Conservation (phyloP, 2,797 vertebrate species). For the Eulemur albifrons region DNA sequence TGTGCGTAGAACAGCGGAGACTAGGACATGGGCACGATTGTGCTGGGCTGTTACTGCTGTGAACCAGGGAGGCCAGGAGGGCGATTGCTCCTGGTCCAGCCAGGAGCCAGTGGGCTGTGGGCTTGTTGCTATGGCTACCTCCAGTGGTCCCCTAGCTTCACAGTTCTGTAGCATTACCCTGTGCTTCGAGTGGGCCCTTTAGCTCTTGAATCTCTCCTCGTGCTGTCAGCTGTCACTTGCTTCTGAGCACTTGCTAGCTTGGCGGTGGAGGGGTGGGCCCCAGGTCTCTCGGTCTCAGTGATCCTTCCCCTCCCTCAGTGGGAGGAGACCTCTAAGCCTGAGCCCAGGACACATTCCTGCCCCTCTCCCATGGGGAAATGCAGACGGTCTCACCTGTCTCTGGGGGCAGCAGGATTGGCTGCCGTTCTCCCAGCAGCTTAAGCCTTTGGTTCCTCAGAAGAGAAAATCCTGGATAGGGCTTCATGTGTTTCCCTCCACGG, state of each 20-base stretch:
- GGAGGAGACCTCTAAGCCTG: neutral
- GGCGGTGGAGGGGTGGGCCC: neutral
- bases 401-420: neutral
- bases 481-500: neutral
- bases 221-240: too few relatives aligned
- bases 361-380: too few relatives aligned
- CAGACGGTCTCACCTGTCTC: neutral
- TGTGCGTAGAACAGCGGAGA: neutral
- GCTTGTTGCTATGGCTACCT: neutral
- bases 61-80: neutral
- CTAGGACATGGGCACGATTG: neutral
- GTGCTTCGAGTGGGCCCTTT: neutral
- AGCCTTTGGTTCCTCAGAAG: neutral
- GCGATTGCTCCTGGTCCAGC: too few relatives aligned
- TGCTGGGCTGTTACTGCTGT: neutral
- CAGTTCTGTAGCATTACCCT: neutral
- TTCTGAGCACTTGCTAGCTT: neutral
- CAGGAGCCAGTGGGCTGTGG: neutral
- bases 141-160: neutral
- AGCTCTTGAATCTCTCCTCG: fast-evolving
- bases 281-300: neutral
- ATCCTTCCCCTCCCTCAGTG: neutral
- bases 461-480: neutral
- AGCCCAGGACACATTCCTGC: neutral
- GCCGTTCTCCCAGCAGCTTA: neutral